Evolutionary conservation across 2,797 vertebrate species (phyloP).

Genomic region (Amblyraja radiata): DNA sequence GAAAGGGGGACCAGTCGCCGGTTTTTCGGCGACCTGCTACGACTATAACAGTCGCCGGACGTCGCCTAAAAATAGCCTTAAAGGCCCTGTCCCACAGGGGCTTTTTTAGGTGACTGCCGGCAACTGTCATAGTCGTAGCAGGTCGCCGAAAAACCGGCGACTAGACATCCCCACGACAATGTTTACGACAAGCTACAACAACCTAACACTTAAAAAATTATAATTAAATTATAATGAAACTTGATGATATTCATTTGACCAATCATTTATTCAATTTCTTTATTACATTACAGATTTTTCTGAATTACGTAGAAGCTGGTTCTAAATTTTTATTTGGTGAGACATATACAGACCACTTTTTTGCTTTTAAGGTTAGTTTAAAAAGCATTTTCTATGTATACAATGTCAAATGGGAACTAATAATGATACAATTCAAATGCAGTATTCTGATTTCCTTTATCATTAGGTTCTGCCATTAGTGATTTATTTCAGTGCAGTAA

Average conservation of each 20-base stretch:
- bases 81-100: no score
- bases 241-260: not conserved
- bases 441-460: constrained; percentile 41
- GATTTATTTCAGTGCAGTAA: constrained; percentile 72
- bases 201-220: not conserved
- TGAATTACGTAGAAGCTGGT: constrained; percentile 64
- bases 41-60: no score
- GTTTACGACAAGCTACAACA: no score
- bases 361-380: constrained; percentile 72
- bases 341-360: constrained; percentile 68
- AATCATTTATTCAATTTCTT: not conserved
- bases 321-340: constrained; percentile 74
- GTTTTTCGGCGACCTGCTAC: no score
- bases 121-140: no score
- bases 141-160: no score
- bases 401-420: constrained; percentile 39
- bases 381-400: not conserved
- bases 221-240: not conserved
- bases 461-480: constrained; percentile 72
- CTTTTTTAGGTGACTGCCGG: no score
- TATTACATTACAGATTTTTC: constrained; percentile 58
- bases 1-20: no score
- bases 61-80: no score
- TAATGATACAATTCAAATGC: constrained; percentile 34
- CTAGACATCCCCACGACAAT: no score